Evolutionary conservation across 2,888 invertebrate genomes (phyloP), one percentile per base, ranked within the genome.

Genomic region (Boloria euphrosyne): DNA sequence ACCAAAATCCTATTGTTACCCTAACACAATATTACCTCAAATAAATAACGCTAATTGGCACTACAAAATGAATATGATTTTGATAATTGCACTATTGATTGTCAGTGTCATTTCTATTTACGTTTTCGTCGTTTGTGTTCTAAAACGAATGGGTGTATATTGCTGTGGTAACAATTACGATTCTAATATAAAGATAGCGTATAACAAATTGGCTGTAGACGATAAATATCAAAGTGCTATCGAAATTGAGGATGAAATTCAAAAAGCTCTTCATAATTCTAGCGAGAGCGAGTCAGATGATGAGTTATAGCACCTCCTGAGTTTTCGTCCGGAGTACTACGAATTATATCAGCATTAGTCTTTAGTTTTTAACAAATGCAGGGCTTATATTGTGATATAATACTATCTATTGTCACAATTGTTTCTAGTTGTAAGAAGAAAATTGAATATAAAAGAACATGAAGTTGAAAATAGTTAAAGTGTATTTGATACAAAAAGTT

Each of bases 1-100:
- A 73, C 82, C 86, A 59, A 89, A 86, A 73, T 78, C 80, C 58
- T 93, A 88, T 77, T 94, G 94, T 75, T 93, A 93, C 74, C 92
- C 93, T 3, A 86, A 85, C 10, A 80, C 87, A 4, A 79, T 93
- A 0, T 68, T 92, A 22, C 84, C 89, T 4, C 83, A 90, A 74
- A 82, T 93, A 58, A 84, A 83, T 60, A 83, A 83, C 60, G 88
- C 86, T 64, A 81, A 87, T 73, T 91, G 92, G 89, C 85, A 91
- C 77, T 91, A 90, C 72, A 86, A 84, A 74, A 75, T 92, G 14
- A 90, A 93, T 70, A 74, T 93, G 13, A 82, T 82, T 31, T 83
- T 93, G 13, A 79, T 85, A 13, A 75, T 93, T 10, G 75, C 86
- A 18, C 74, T 90, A 57, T 79, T 90, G 38, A 70, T 86, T 14